Conservation (phyloP, 2,113 vertebrate genomes). For the Rhadina sibilatrix region DNA sequence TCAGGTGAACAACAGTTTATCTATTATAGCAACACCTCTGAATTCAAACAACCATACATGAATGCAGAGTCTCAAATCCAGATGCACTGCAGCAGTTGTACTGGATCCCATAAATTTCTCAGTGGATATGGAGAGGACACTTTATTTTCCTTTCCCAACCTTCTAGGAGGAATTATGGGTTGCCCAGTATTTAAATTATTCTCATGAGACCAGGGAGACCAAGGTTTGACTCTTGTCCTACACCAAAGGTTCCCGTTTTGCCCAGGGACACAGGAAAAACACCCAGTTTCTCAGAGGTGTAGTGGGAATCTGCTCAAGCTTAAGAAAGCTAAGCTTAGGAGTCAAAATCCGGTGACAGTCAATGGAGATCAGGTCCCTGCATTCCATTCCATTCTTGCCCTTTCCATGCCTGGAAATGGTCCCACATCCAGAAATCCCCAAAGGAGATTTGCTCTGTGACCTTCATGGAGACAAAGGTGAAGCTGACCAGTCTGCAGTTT, state of each 20-base stretch:
- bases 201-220: not conserved
- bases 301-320: not conserved
- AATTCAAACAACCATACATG: not conserved
- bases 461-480: not conserved
- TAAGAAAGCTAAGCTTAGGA: not conserved
- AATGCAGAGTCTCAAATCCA: not conserved
- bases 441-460: not conserved
- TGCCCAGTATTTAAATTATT: not conserved
- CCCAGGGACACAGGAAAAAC: not conserved
- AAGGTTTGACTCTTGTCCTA: not conserved
- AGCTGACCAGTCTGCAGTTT: not conserved
- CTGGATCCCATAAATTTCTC: not conserved
- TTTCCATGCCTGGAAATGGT: not conserved
- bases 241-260: not conserved
- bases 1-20: not conserved
- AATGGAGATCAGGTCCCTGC: not conserved
- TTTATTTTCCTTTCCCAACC: not conserved
- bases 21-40: not conserved
- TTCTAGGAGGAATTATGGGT: not conserved
- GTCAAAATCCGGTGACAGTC: not conserved
- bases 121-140: not conserved
- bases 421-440: not conserved
- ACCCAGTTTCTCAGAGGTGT: not conserved
- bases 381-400: not conserved
- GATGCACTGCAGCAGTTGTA: not conserved